Evolutionary conservation across 2,113 vertebrate genomes (phyloP).

Genomic region (Malaclemys terrapin): DNA sequence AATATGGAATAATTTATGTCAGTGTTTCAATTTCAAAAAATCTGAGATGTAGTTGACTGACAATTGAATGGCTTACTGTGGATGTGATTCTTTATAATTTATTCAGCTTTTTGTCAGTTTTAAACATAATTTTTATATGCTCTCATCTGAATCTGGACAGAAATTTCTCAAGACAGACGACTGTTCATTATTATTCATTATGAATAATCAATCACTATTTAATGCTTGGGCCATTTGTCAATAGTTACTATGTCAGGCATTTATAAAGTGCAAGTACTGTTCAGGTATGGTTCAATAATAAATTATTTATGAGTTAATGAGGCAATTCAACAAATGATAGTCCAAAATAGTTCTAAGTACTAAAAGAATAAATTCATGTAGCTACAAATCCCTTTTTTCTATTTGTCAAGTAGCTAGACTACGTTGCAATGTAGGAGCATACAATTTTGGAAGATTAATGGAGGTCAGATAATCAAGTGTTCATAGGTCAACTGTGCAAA

Average conservation of each 20-base stretch:
- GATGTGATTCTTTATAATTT: background rate
- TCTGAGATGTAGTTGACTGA: background rate
- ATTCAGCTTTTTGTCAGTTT: background rate
- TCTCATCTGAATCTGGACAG: background rate
- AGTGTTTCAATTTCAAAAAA: background rate
- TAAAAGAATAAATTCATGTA: background rate
- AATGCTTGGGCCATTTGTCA: background rate
- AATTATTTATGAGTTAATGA: background rate
- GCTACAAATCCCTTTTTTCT: background rate
- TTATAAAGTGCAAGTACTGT: conserved; percentile 10
- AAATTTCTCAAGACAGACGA: conserved; percentile 12
- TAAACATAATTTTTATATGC: background rate
- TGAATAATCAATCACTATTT: conserved; percentile 40
- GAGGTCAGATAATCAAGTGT: background rate
- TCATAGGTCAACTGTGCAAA: background rate
- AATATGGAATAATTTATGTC: background rate
- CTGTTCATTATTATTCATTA: conserved; percentile 7
- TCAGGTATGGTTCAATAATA: background rate
- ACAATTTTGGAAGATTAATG: background rate
- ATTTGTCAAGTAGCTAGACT: background rate
- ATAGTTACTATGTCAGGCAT: conserved; percentile 5
- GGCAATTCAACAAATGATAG: background rate
- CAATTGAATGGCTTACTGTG: background rate
- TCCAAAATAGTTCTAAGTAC: background rate
- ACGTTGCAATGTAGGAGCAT: fast-evolving